Conservation (phyloP, 2,113 vertebrate genomes). For the Bettongia penicillata region DNA sequence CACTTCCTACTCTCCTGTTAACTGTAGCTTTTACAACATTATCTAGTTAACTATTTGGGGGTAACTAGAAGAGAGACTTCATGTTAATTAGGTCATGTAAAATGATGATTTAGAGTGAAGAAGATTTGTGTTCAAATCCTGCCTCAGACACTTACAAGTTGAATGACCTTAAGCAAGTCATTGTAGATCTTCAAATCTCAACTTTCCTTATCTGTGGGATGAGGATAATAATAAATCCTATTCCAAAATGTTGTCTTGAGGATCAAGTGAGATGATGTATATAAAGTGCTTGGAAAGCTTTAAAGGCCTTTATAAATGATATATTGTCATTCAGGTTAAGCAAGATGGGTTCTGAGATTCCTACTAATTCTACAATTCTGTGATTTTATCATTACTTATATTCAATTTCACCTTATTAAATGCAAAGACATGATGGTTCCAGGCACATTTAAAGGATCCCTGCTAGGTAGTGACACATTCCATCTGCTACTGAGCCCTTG, state of each 20-base stretch:
- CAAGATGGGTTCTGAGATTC: not conserved
- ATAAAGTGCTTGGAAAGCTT: not conserved
- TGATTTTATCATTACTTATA: not conserved
- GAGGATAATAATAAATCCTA: not conserved
- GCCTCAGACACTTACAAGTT: not conserved
- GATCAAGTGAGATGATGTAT: not conserved
- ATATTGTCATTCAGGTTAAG: not conserved
- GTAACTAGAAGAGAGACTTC: not conserved
- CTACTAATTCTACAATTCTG: not conserved
- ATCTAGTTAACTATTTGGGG: not conserved
- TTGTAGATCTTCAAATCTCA: not conserved
- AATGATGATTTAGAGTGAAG: not conserved
- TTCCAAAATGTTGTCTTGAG: not conserved
- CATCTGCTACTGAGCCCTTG: not conserved
- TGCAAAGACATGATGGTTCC: not conserved
- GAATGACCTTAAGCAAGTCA: not conserved
- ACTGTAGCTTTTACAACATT: not conserved
- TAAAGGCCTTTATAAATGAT: not conserved
- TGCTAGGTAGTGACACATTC: not conserved
- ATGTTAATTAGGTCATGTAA: not conserved
- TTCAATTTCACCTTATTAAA: not conserved
- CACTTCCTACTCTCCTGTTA: not conserved
- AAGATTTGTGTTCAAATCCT: not conserved
- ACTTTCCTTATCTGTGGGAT: not conserved
- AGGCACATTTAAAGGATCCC: not conserved